These are phyloP conservation scores for Drosophila trapezifrons DNA, from an alignment of 1,140 invertebrate genomes.

Conservation along the genomic window DNA sequence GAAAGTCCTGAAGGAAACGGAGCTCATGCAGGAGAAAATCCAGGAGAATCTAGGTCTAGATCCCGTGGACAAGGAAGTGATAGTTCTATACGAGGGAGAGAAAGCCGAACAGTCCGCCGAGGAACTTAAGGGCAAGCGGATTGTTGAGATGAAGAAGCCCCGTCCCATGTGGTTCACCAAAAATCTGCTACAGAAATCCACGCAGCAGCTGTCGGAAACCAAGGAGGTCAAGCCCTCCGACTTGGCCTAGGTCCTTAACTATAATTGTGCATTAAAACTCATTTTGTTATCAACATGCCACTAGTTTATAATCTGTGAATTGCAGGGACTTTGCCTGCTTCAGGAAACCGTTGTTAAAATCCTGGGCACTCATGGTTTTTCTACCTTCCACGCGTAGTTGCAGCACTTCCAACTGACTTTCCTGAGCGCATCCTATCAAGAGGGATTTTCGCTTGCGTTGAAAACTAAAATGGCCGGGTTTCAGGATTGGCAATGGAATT, in stretches of 20 bases:
- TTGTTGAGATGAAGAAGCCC: slow-evolving; percentile 90
- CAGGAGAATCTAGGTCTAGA: slow-evolving; percentile 88
- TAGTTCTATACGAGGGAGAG: slow-evolving; percentile 93
- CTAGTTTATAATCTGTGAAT: slow-evolving; percentile 60
- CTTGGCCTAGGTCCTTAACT: slow-evolving; percentile 85
- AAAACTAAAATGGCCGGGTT: slow-evolving; percentile 57
- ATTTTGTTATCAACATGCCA: slow-evolving; percentile 45
- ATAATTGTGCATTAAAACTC: slow-evolving; percentile 46
- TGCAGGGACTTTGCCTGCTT: slow-evolving; percentile 78
- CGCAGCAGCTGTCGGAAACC: slow-evolving; percentile 87
- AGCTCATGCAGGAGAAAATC: slow-evolving; percentile 90
- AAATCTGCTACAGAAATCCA: slow-evolving; percentile 91
- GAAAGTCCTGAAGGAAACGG: slow-evolving; percentile 91
- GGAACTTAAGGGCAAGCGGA: slow-evolving; percentile 87
- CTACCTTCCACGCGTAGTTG: slow-evolving; percentile 86
- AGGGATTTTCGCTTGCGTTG: slow-evolving; percentile 80
- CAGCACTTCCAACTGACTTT: slow-evolving; percentile 86
- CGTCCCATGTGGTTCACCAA: slow-evolving; percentile 91
- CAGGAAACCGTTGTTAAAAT: slow-evolving; percentile 89
- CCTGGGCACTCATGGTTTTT: slow-evolving; percentile 86
- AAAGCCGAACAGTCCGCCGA: slow-evolving; percentile 85
- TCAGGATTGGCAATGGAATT: neutral
- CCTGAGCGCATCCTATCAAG: slow-evolving; percentile 86
- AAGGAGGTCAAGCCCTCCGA: slow-evolving; percentile 90
- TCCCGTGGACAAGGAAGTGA: slow-evolving; percentile 92